Conservation (phyloP, 2,797 vertebrate genomes). For the Masticophis lateralis region DNA sequence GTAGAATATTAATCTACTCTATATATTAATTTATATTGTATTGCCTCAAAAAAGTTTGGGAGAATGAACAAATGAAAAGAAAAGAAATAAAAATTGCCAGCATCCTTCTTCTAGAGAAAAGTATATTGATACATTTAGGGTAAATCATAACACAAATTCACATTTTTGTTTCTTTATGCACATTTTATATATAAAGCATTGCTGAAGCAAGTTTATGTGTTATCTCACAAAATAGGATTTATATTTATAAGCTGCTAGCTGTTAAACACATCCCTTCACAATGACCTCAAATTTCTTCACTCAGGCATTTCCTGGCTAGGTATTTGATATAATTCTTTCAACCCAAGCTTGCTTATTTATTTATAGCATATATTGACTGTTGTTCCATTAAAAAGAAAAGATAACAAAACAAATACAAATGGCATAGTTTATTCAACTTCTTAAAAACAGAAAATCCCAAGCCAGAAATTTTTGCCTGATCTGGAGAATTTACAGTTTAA, state of each 20-base stretch:
- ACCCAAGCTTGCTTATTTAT: background rate
- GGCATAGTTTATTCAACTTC: background rate
- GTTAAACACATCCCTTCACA: background rate
- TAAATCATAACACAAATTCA: rapidly evolving
- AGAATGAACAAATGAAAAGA: constrained; percentile 17
- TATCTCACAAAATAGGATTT: background rate
- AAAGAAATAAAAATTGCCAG: background rate
- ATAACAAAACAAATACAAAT: background rate
- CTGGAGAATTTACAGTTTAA: background rate
- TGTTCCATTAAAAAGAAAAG: background rate
- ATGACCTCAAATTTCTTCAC: background rate
- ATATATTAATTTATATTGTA: background rate
- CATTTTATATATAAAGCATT: background rate
- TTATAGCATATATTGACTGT: background rate
- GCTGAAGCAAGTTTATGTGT: background rate
- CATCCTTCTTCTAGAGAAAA: background rate
- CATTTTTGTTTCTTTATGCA: background rate
- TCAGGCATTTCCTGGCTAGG: background rate
- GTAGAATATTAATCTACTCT: background rate
- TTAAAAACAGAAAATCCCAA: background rate
- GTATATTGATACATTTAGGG: background rate
- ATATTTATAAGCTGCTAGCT: background rate
- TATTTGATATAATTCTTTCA: background rate
- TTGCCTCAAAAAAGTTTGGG: constrained; percentile 14
- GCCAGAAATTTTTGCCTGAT: background rate